Evolutionary conservation across 2,113 vertebrate species (phyloP).

Genomic region (Gasterosteus nipponicus): DNA sequence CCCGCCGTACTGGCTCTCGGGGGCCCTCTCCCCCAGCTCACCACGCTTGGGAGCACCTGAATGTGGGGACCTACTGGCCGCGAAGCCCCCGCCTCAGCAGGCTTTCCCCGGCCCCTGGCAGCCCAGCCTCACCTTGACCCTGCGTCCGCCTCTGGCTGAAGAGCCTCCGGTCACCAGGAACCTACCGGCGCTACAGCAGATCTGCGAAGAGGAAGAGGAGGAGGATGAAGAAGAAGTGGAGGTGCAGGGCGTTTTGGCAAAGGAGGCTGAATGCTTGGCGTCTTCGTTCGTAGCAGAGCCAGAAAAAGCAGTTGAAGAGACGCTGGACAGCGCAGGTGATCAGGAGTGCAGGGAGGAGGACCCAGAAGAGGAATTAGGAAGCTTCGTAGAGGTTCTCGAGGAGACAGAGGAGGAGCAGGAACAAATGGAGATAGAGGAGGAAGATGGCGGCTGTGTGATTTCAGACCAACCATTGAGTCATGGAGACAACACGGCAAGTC

Average conservation of each 20-base stretch:
- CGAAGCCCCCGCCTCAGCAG: constrained; percentile 53
- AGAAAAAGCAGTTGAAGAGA: constrained; percentile 27
- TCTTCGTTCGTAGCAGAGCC: constrained; percentile 2
- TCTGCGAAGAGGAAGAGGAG: constrained; percentile 89
- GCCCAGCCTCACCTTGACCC: constrained; percentile 60
- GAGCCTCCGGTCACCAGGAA: constrained; percentile 78
- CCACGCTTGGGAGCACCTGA: constrained; percentile 68
- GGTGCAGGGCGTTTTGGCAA: constrained; percentile 45
- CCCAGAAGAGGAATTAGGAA: constrained; percentile 8
- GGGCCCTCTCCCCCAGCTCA: constrained; percentile 66
- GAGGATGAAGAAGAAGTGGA: constrained; percentile 74
- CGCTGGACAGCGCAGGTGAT: constrained; percentile 33
- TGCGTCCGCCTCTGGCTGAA: constrained; percentile 62
- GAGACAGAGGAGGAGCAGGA: not conserved
- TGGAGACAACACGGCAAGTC: constrained; percentile 35
- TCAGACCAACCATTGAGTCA: constrained; percentile 65
- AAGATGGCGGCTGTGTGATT: constrained; percentile 51
- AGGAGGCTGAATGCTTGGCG: not conserved
- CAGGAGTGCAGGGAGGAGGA: constrained; percentile 35
- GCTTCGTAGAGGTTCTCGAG: constrained; percentile 3
- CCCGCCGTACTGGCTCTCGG: constrained; percentile 69
- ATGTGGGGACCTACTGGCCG: constrained; percentile 76
- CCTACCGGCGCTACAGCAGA: constrained; percentile 84
- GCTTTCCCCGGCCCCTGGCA: constrained; percentile 60
- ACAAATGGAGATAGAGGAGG: constrained; percentile 2